phyloP scores from a whole-genome alignment of 2,888 invertebrate species.

The Clostera curtula region DNA sequence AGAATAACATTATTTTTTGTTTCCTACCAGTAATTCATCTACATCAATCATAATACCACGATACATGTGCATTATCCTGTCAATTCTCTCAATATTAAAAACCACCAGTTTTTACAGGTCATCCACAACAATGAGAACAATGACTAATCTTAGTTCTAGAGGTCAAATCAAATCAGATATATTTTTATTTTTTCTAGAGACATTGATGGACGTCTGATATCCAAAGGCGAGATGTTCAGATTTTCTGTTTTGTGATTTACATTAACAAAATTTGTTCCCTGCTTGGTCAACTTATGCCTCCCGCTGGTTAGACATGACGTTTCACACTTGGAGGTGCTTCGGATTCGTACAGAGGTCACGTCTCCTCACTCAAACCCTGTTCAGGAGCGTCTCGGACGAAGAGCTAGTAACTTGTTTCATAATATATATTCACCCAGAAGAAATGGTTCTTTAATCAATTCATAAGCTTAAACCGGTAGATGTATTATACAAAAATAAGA shows the following conservation, averaged over 20 bases:
- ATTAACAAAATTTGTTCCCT: slow-evolving; percentile 41
- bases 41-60: slow-evolving; percentile 17
- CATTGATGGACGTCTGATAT: slow-evolving; percentile 68
- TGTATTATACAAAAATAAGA: too few species aligned
- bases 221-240: slow-evolving; percentile 38
- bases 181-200: slow-evolving; percentile 39
- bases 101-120: slow-evolving; percentile 28
- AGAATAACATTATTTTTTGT: too few species aligned
- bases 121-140: slow-evolving; percentile 44
- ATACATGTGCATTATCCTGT: slow-evolving; percentile 10
- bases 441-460: too few species aligned
- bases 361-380: slow-evolving; percentile 67
- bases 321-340: slow-evolving; percentile 64
- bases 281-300: slow-evolving; percentile 51
- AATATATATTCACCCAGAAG: too few species aligned
- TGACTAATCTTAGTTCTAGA: slow-evolving; percentile 49
- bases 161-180: slow-evolving; percentile 49
- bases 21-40: too few species aligned
- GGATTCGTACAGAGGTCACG: slow-evolving; percentile 61
- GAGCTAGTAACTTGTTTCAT: too few species aligned
- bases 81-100: slow-evolving; percentile 15
- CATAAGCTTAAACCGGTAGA: too few species aligned
- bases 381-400: slow-evolving; percentile 66
- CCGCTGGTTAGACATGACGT: slow-evolving; percentile 64
- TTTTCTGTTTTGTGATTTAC: slow-evolving; percentile 39